Conservation (phyloP, 2,888 invertebrate genomes). For the Tortrix viridana region DNA sequence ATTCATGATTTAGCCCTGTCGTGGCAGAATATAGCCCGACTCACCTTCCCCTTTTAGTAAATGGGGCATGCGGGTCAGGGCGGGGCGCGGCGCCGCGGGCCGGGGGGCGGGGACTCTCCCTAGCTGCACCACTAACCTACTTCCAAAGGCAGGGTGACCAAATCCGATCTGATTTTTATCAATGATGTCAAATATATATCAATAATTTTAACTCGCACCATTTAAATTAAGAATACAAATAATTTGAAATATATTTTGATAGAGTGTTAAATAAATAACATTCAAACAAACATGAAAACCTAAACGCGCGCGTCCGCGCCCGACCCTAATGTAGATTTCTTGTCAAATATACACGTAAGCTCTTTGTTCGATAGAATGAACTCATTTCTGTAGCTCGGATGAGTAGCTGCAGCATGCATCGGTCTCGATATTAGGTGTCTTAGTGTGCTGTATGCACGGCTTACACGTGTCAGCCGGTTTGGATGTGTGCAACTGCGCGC, state of each 20-base stretch:
- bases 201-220: neutral
- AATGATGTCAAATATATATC: neutral
- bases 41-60: conserved; percentile 41
- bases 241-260: neutral
- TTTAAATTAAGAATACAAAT: neutral
- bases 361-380: conserved; percentile 32
- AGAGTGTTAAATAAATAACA: too few species aligned
- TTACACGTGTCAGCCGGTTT: conserved; percentile 56
- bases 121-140: conserved; percentile 78
- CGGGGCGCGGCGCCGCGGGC: conserved; percentile 45
- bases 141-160: conserved; percentile 53
- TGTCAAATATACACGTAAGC: conserved; percentile 1
- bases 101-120: conserved; percentile 56
- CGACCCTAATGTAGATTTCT: neutral
- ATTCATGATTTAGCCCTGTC: neutral
- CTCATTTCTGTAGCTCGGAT: conserved; percentile 27
- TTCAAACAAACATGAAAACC: too few species aligned
- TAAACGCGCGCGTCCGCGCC: too few species aligned
- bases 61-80: conserved; percentile 40
- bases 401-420: conserved; percentile 36
- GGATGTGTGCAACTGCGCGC: conserved; percentile 49
- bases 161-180: conserved; percentile 9
- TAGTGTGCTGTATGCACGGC: conserved; percentile 49
- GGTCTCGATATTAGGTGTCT: conserved; percentile 37
- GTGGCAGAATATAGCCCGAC: conserved; percentile 40